Base-by-base conservation (phyloP, 2,797 vertebrate species). In the Xenentodon cancila region DNA sequence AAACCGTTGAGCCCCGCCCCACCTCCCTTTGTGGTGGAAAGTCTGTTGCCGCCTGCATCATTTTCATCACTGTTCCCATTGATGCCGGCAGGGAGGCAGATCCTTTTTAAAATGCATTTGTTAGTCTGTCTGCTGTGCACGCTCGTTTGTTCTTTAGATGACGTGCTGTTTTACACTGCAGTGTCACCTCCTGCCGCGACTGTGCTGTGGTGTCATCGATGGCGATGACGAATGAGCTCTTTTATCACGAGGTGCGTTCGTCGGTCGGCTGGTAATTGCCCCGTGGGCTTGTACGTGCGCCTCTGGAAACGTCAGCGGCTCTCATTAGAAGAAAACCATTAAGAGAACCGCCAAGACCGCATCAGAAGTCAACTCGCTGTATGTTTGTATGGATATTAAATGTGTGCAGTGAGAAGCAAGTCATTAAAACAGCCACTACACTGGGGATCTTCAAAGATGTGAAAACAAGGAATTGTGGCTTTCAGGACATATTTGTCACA, bases 161-260 rank as follows among this genome's bases (percentile, higher is more conserved):
- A 18, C 21, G 42, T 48, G 51, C 21, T 27, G 43, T 22, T 34
- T 50, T 11, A 3, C 55, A 37, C 30, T 54, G 49, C 70, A 47
- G 51, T 58, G 47, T 47, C 18, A 12, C 55, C 43, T 48, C 50
- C 63, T 61, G 56, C 69, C 45, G 71, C 37, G 17, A 25, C 44
- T 32, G 7, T 57, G 62, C 58, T 27, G 50, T 15, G 46, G 42
- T 11, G 15, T 69, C 3, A 19, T 53, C 44, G 51, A 74, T 11
- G 66, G 45, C 22, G 60, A 55, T 55, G 27, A 71, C n/a, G 56
- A 71, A 56, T 48, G 7, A 61, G 12, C 5, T 40, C 37, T 11
- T 43, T 43, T 72, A 48, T 22, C 17, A 34, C 5, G 21, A 34
- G 9, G 32, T 20, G 30, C 45, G 30, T 56, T 59, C 20, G n/a